These are phyloP conservation scores for Callosobruchus maculatus DNA, from an alignment of 2,888 invertebrate genomes.

Conservation along the genomic window DNA sequence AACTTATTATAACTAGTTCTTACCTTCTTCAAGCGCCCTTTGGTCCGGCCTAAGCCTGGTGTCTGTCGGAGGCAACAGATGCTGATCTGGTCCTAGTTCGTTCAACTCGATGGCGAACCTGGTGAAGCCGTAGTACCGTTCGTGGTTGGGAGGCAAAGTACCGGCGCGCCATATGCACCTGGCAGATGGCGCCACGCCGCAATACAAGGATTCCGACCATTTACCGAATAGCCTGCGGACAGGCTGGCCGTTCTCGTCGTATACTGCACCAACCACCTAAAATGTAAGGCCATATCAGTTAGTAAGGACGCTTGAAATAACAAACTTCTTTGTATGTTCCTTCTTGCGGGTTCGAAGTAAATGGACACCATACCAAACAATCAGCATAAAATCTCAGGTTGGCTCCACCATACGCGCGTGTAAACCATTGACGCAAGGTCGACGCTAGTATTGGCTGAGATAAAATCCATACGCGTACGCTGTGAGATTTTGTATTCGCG, in stretches of 20 bases:
- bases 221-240: slow-evolving; percentile 68
- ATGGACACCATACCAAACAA: no score
- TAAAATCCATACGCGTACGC: no score
- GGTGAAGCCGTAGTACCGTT: slow-evolving; percentile 80
- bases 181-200: slow-evolving; percentile 65
- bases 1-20: slow-evolving; percentile 30
- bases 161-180: slow-evolving; percentile 77
- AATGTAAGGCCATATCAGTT: slow-evolving; percentile 1
- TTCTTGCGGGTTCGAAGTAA: no score
- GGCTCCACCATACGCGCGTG: no score
- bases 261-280: slow-evolving; percentile 57
- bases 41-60: slow-evolving; percentile 74
- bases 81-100: slow-evolving; percentile 64
- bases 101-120: slow-evolving; percentile 82
- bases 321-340: no score
- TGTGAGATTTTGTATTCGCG: no score
- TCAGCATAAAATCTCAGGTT: no score
- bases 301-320: no score
- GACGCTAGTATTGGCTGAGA: no score
- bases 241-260: slow-evolving; percentile 56
- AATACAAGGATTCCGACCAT: slow-evolving; percentile 79
- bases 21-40: slow-evolving; percentile 71
- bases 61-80: slow-evolving; percentile 69
- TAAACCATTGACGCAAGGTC: no score
- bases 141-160: slow-evolving; percentile 76